Evolutionary conservation across 1,140 invertebrate genomes (phyloP).

Genomic region (Tetranychus urticae): DNA sequence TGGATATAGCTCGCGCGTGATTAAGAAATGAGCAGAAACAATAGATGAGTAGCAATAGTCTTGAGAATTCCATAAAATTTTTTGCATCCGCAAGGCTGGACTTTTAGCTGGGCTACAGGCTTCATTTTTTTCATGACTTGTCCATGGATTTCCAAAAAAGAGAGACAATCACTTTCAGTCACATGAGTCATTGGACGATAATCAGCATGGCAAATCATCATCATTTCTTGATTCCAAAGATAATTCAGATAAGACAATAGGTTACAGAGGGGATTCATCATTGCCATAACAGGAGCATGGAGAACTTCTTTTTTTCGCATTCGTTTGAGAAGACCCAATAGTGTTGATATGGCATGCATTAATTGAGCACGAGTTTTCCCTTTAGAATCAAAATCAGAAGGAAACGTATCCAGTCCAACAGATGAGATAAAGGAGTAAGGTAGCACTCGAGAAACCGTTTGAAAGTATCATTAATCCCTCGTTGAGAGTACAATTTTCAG

Average conservation of each 20-base stretch:
- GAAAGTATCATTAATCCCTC: neutral
- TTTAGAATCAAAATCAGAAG: neutral
- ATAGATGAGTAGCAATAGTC: neutral
- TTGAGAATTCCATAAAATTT: neutral
- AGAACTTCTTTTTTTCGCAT: neutral
- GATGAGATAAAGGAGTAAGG: neutral
- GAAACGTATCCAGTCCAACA: neutral
- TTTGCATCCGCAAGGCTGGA: neutral
- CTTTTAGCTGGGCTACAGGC: neutral
- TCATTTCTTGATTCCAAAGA: conserved; percentile 1
- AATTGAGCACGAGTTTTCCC: neutral
- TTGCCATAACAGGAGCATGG: neutral
- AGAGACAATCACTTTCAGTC: neutral
- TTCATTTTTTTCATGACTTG: neutral
- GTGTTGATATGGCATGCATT: neutral
- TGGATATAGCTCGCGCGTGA: neutral
- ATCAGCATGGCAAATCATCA: neutral
- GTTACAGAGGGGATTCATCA: neutral
- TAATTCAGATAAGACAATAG: neutral
- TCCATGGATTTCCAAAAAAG: neutral
- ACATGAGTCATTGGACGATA: neutral
- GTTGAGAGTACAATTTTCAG: conserved; percentile 1
- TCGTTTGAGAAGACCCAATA: neutral
- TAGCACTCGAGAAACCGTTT: neutral
- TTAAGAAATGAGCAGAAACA: neutral